Evolutionary conservation across 2,113 vertebrate genomes (phyloP).

Genomic region (Dicentrarchus labrax): DNA sequence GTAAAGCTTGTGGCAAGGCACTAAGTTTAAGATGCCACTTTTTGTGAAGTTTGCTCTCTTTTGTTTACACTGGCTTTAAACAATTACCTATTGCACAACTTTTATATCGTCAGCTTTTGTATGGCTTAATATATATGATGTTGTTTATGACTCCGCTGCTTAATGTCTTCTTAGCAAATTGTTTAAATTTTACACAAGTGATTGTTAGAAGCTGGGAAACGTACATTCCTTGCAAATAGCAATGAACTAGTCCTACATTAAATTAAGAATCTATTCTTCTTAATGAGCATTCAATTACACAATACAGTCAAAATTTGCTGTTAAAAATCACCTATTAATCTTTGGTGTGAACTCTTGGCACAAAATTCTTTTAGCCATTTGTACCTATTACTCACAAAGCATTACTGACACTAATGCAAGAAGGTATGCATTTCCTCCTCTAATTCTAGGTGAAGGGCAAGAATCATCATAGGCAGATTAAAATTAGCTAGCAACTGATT

Average conservation of each 20-base stretch:
- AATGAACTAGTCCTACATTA: conserved; percentile 51
- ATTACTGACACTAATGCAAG: conserved; percentile 24
- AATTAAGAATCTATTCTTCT: conserved; percentile 52
- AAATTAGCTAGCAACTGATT: conserved; percentile 40
- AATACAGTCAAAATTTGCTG: conserved; percentile 48
- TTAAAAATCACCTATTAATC: conserved; percentile 61
- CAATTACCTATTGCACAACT: conserved; percentile 75
- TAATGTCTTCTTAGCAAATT: conserved; percentile 52
- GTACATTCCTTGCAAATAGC: conserved; percentile 66
- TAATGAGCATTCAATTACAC: conserved; percentile 54
- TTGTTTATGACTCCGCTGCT: conserved; percentile 50
- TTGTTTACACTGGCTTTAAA: conserved; percentile 68
- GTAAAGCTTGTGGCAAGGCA: conserved; percentile 84
- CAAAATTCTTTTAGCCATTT: conserved; percentile 59
- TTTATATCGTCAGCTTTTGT: conserved; percentile 58
- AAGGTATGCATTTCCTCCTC: conserved; percentile 7
- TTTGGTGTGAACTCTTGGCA: conserved; percentile 81
- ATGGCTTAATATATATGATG: conserved; percentile 76
- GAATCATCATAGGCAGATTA: conserved; percentile 32
- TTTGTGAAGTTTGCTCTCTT: conserved; percentile 58
- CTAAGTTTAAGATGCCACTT: conserved; percentile 79
- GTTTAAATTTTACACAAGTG: conserved; percentile 66
- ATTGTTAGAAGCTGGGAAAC: conserved; percentile 74
- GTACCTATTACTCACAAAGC: conserved; percentile 55
- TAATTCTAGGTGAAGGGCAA: conserved; percentile 34